Base-by-base conservation (phyloP, 2,113 vertebrate species). In the Aphelocoma coerulescens region DNA sequence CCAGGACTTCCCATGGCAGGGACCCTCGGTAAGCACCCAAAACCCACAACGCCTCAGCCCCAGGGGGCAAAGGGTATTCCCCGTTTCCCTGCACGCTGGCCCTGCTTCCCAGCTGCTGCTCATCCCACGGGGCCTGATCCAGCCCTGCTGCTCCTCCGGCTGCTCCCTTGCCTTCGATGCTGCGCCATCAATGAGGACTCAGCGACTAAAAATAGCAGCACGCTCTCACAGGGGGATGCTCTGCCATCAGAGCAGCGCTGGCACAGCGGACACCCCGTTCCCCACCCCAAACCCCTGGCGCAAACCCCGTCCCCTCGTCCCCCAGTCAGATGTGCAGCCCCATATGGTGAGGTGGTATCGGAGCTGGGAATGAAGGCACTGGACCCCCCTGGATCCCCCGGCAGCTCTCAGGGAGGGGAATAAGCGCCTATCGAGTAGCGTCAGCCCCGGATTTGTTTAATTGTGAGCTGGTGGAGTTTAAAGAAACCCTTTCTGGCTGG, bases 381-480 rank as follows among this genome's bases (percentile, higher is more conserved):
- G 49, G 73, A 52, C 33, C 32, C 37, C 46, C 52, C 57, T 6
- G 32, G 12, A 19, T 37, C 59, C 33, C 26, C 39, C 48, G 63
- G 83, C 28, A 51, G 85, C 71, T 95, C 93, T 46, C 52, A 6
- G 78, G 81, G 91, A 77, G 94, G 93, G 95, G 96, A 96, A 95
- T 95, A 96, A 94, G 94, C 21, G 82, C 94, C 88, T 84, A 62
- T 81, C 81, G 44, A 86, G 91, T 79, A 92, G 79, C 49, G 95
- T 97, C 97, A 97, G 97, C 97, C 83, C 84, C n/a, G 90, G 96
- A 85, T 97, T 96, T 97, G 97, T 97, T 97, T 97, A 97, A 98
- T 97, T 97, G 97, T 93, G 96, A 98, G 97, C 97, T 97, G 93
- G 96, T 95, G 94, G 97, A 96, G 96, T 97, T 98, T 97, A 97